Percentiles rank a stretch among this genome's conserved stretches.
Evolutionary conservation across 1,140 invertebrate genomes (phyloP).

Genomic region (Lordiphosa stackelbergi): DNA sequence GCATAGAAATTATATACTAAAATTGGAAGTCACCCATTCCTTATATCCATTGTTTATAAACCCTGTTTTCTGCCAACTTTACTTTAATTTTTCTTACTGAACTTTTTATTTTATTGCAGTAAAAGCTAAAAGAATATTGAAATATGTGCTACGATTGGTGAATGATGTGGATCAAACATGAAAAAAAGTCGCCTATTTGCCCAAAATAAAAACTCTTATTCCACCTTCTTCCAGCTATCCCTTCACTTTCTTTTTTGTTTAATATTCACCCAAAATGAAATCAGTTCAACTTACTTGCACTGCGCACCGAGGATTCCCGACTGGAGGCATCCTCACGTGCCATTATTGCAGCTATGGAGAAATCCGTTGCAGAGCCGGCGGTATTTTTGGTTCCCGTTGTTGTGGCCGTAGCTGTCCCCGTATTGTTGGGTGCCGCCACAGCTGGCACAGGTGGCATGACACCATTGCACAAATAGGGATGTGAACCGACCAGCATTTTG

Average conservation of each 20-base stretch:
- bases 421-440: slow-evolving; percentile 33
- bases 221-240: no score
- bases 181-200: no score
- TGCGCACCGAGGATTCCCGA: slow-evolving; percentile 78
- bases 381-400: slow-evolving; percentile 66
- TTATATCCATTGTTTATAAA: no score
- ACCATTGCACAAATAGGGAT: slow-evolving; percentile 76
- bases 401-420: slow-evolving; percentile 43
- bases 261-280: not conserved
- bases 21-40: no score
- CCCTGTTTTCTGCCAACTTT: no score
- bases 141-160: no score
- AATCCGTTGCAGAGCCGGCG: slow-evolving; percentile 86
- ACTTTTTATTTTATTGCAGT: no score
- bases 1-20: no score
- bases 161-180: no score
- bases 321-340: slow-evolving; percentile 82
- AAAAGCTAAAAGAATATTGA: no score
- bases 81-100: no score
- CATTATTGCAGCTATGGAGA: slow-evolving; percentile 96
- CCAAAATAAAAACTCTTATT: no score
- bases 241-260: not conserved
- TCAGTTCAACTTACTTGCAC: slow-evolving; percentile 70
- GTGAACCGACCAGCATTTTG: slow-evolving; percentile 73
- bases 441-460: slow-evolving; percentile 47